phyloP scores from a whole-genome alignment of 92 coral and sea anemone genomes.

The Paragorgia papillata region DNA sequence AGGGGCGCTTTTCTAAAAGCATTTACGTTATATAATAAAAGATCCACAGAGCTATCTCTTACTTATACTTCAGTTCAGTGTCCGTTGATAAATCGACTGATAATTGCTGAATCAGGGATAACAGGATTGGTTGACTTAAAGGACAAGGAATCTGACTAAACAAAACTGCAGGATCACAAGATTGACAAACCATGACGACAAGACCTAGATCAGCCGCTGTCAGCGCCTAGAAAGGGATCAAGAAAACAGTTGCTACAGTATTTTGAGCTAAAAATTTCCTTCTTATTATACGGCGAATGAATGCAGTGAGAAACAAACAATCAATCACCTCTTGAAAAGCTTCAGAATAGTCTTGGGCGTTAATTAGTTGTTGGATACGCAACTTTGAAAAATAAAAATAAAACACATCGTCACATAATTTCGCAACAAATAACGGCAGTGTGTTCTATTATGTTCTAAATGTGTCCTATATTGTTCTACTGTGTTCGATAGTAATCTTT shows the following conservation, averaged over 20 bases:
- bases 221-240: slow-evolving; percentile 75
- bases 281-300: too few relatives aligned
- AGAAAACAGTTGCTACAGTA: too few relatives aligned
- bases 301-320: too few relatives aligned
- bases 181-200: slow-evolving; percentile 78
- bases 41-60: too few relatives aligned
- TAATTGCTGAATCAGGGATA: slow-evolving; percentile 94
- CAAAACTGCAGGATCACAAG: slow-evolving; percentile 69
- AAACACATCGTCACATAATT: not conserved
- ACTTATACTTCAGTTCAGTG: slow-evolving; percentile 95
- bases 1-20: too few relatives aligned
- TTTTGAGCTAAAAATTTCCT: too few relatives aligned
- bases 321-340: slow-evolving; percentile 90
- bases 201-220: slow-evolving; percentile 88
- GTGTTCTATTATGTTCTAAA: not conserved
- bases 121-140: slow-evolving; percentile 79
- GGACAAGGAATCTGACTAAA: slow-evolving; percentile 73
- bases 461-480: not conserved
- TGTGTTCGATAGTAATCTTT: too few relatives aligned
- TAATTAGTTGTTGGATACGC: slow-evolving; percentile 56
- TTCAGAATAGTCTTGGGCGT: slow-evolving; percentile 57
- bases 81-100: slow-evolving; percentile 83
- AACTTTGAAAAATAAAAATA: slow-evolving; percentile 42
- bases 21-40: too few relatives aligned
- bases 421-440: too few relatives aligned